A percentile compares a stretch with the other conserved stretches of the same genome.
These are phyloP conservation scores for Synaphobranchus kaupii DNA, from an alignment of 2,797 vertebrate genomes.

Conservation along the genomic window DNA sequence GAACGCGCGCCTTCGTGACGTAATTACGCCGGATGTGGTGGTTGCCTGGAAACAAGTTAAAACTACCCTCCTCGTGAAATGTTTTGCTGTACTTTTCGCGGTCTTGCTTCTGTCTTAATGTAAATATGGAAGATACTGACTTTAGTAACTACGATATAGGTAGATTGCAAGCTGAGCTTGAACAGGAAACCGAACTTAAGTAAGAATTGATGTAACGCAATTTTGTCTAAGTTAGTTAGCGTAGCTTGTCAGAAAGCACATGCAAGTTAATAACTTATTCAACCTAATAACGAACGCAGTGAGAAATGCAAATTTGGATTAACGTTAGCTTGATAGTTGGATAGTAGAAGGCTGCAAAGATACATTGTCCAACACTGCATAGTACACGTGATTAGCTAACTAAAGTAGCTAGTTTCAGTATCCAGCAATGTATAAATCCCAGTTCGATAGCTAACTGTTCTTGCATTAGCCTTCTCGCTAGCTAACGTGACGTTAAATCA, in stretches of 20 bases:
- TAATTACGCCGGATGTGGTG: not conserved
- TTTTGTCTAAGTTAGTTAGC: not conserved
- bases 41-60: constrained; percentile 53
- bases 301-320: not conserved
- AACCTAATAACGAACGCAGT: not conserved
- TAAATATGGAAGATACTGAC: constrained; percentile 54
- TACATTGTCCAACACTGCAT: not conserved
- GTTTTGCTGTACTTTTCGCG: too few relatives aligned
- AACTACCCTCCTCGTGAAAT: constrained; percentile 40
- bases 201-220: constrained; percentile 51
- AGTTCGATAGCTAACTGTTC: not conserved
- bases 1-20: not conserved
- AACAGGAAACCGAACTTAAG: constrained; percentile 68
- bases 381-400: not conserved
- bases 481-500: not conserved
- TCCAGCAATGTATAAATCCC: not conserved
- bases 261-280: not conserved
- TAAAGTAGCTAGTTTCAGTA: not conserved
- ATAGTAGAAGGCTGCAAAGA: not conserved
- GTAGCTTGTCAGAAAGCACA: not conserved
- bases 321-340: not conserved
- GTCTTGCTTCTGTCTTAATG: too few relatives aligned
- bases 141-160: constrained; percentile 50
- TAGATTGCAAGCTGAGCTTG: constrained; percentile 60
- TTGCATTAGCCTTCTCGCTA: not conserved